Conservation (phyloP, 2,888 invertebrate species). For the Helleia helle region DNA sequence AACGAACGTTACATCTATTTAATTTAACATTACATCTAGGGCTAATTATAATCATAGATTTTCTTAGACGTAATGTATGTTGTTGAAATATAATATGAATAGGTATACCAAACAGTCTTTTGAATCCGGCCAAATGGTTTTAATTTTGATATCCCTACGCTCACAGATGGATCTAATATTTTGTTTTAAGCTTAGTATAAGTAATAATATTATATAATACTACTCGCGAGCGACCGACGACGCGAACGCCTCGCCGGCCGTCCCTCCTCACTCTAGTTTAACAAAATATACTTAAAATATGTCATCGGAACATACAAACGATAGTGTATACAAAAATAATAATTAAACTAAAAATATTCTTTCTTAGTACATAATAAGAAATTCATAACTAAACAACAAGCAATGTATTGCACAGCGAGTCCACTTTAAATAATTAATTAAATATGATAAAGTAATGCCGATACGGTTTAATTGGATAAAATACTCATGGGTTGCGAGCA, state of each 20-base stretch:
- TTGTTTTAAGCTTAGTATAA: conserved; percentile 46
- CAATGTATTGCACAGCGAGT: conserved; percentile 69
- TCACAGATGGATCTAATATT: conserved; percentile 59
- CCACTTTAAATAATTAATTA: conserved; percentile 57
- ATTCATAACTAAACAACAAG: conserved; percentile 66
- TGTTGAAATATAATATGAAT: conserved; percentile 63
- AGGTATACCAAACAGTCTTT: conserved; percentile 81
- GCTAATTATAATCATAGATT: conserved; percentile 39
- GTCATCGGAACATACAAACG: conserved; percentile 41
- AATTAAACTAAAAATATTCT: conserved; percentile 34
- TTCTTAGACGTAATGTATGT: conserved; percentile 46
- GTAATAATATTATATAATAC: conserved; percentile 34
- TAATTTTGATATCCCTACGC: conserved; percentile 65
- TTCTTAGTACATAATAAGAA: conserved; percentile 43
- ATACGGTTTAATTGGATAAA: conserved; percentile 27
- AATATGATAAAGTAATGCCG: conserved; percentile 51
- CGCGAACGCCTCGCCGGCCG: conserved; percentile 15
- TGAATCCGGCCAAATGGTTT: conserved; percentile 79
- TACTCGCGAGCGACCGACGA: conserved; percentile 27
- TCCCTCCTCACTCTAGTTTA: conserved; percentile 12
- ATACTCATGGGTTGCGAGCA: conserved; percentile 15
- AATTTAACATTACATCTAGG: conserved; percentile 47
- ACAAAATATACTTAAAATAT: conserved; percentile 28
- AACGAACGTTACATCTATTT: conserved; percentile 35
- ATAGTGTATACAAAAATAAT: conserved; percentile 34